Base-by-base conservation (phyloP, 2,113 vertebrate species). In the Prionailurus bengalensis region DNA sequence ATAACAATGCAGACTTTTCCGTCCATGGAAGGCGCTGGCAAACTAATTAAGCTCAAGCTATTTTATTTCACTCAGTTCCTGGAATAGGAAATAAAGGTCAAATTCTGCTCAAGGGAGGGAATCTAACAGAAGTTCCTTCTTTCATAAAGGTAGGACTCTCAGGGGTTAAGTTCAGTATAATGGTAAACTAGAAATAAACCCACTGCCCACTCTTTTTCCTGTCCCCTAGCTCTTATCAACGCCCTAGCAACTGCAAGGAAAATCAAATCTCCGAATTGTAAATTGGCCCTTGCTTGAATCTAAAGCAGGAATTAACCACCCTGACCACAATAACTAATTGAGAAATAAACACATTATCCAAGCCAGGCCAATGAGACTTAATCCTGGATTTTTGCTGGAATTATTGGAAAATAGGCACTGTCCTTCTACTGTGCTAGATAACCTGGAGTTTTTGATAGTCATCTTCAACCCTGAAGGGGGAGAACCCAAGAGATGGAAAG, bases 101-200 rank as follows among this genome's bases (percentile, higher is more conserved):
- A 93, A 83, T 61, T 80, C 65, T 65, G 31, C 25, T 93, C 36
- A 71, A 51, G 10, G n/a, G 31, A 84, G 9, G 29, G 21, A 53
- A 58, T 45, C 85, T 68, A 87, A 27, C 19, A 45, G 15, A 51
- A 83, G 42, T 17, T 27, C 8, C 45, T 82, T 73, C 55, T 36
- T 42, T 84, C 39, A 84, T 21, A 58, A 45, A 94, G 29, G 8
- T 25, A 23, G 16, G 25, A 65, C 13, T 74, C 78, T 87, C 9
- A 33, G n/a, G 23, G 29, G 4, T 36, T 53, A 63, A 42, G 19
- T 45, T 68, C 25, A 70, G 4, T 39, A 14, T 15, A 63, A 86
- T 3, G 3, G 55, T 58, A 85, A 91, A 78, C 55, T 58, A 79
- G 53, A 95, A 94, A 95, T 68, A 97, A 83, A 53, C 21, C 68